These are phyloP conservation scores for Euleptes europaea DNA, from an alignment of 2,113 vertebrate genomes.

Conservation along the genomic window DNA sequence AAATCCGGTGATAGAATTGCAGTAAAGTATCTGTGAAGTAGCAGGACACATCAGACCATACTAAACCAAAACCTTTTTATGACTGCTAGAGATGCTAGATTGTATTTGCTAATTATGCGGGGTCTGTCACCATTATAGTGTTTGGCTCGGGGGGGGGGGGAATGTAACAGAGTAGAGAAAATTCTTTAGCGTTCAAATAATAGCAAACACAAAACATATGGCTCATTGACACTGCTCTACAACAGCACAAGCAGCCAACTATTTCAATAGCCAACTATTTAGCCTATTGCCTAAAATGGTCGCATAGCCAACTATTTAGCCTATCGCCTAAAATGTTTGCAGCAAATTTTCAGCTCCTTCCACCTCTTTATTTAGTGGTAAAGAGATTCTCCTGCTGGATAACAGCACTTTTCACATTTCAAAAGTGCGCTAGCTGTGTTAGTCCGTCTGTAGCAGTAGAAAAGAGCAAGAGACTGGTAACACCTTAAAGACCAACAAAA, in stretches of 20 bases:
- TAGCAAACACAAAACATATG: conserved; percentile 3
- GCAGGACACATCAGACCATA: conserved; percentile 6
- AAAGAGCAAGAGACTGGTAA: no score
- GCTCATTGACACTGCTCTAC: not conserved
- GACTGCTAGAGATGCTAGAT: not conserved
- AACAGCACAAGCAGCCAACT: conserved; percentile 2
- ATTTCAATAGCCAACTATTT: conserved; percentile 1
- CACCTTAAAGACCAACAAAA: no score
- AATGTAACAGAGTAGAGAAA: not conserved
- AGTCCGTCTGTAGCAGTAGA: no score
- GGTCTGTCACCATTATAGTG: not conserved
- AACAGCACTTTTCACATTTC: not conserved
- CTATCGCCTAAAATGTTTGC: not conserved
- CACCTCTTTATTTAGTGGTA: not conserved
- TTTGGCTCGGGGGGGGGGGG: not conserved
- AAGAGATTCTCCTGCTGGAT: not conserved
- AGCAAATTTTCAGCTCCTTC: not conserved
- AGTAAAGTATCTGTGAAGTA: not conserved
- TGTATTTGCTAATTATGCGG: not conserved
- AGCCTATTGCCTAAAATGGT: not conserved
- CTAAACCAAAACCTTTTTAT: not conserved
- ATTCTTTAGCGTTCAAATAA: not conserved
- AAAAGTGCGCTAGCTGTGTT: no score
- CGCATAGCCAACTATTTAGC: no score
- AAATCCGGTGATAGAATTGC: not conserved